Evolutionary conservation across 23 tunicate genomes (phyloP), one percentile per base, ranked within the genome.

Genomic region (Ciona savignyi): DNA sequence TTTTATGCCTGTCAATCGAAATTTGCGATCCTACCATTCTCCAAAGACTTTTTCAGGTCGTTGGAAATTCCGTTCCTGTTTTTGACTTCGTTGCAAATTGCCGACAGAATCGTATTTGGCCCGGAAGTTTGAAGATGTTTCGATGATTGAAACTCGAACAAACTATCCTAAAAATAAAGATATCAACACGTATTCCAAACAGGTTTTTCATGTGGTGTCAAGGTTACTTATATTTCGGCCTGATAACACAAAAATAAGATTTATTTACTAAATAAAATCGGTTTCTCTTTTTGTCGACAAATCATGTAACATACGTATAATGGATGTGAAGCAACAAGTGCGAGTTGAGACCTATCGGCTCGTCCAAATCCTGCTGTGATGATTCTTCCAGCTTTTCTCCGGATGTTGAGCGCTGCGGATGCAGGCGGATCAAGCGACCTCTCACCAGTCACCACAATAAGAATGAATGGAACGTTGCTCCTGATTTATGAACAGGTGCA

Each of bases 331-430:
- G 64, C 64, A 4, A 72, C 1, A 4, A 24, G 32, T 2, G 21
- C 32, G 32, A 72, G 24, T 64, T 72, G 65, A 1, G 29, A 11
- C 1, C 15, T 2, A 24, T 24, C 15, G 31, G 76, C 76, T 11
- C 49, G 32, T 48, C 34, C 64, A 1, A 48, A n/a, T 26, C 64
- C 76, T 3, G 49, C 51, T 23, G 21, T 64, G 29, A 49, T 27
- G 32, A 72, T 72, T 72, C 29, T 72, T 29, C 33, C 76, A n/a
- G 64, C 76, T 1, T 1, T 25, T 1, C 64, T 48, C 6, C 76
- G 76, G 2, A 72, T 22, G 4, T 25, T 24, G 4, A 33, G 24
- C 30, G 76, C 64, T 19, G 35, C 21, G 15, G 27, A 42, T 2
- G 28, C 27, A 1, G 76, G 61, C 6, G 63, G 64, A 22, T 72